Percentiles rank a stretch among this genome's conserved stretches.
phyloP scores from a whole-genome alignment of 1,140 invertebrate genomes.

The Eubasilissa regina region DNA sequence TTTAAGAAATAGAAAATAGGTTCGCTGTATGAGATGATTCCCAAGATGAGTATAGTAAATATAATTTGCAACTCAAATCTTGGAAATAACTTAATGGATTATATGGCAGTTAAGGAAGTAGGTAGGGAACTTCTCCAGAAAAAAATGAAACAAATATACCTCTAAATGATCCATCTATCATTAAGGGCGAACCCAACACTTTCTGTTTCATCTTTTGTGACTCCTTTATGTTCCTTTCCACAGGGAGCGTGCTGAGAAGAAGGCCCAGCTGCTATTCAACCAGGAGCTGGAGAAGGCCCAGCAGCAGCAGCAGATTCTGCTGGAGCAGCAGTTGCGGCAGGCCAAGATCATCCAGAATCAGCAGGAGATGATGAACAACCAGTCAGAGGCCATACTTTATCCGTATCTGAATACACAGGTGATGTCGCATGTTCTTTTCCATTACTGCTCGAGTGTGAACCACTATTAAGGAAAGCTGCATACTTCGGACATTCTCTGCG shows the following conservation, averaged over 20 bases:
- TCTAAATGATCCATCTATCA: no score
- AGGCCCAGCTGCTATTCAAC: slow-evolving; percentile 74
- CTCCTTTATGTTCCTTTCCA: neutral
- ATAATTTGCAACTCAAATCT: no score
- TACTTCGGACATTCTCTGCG: no score
- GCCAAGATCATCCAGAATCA: slow-evolving; percentile 62
- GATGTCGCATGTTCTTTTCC: neutral
- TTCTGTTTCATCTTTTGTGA: neutral
- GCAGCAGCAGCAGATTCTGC: slow-evolving; percentile 70
- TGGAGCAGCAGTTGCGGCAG: slow-evolving; percentile 72
- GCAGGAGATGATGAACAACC: slow-evolving; percentile 58
- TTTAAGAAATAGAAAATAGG: no score
- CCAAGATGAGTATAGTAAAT: no score
- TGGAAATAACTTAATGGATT: no score
- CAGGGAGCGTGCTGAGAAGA: slow-evolving; percentile 74
- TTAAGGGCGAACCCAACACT: no score
- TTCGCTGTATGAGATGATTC: no score
- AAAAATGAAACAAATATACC: no score
- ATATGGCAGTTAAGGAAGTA: no score
- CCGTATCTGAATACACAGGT: slow-evolving; percentile 49
- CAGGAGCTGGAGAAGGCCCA: slow-evolving; percentile 76
- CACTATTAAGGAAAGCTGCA: no score
- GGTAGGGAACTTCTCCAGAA: no score
- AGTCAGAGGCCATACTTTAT: slow-evolving; percentile 45
- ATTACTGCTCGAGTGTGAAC: neutral